Conservation (phyloP, 2,113 vertebrate species). For the Sminthopsis crassicaudata region DNA sequence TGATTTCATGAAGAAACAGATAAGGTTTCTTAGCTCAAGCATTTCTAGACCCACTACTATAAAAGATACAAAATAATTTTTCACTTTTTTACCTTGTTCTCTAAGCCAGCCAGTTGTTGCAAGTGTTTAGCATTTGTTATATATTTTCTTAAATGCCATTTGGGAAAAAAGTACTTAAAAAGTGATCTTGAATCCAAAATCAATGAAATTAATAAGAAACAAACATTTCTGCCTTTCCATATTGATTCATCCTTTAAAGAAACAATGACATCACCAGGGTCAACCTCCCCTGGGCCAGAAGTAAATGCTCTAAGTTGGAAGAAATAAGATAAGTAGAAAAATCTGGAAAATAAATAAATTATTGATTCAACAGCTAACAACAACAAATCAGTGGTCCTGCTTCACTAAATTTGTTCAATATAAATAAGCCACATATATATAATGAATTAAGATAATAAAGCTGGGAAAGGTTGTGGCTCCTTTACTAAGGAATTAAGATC, state of each 20-base stretch:
- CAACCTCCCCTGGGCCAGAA: slow-evolving; percentile 1
- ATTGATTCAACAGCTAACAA: slow-evolving; percentile 9
- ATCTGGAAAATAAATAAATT: slow-evolving; percentile 45
- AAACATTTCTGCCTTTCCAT: neutral
- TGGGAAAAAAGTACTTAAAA: neutral
- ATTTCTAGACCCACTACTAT: neutral
- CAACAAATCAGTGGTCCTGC: neutral
- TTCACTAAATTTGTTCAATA: slow-evolving; percentile 4
- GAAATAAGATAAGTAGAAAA: slow-evolving; percentile 33
- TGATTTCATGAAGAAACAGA: neutral
- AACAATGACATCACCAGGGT: slow-evolving; percentile 42
- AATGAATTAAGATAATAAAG: neutral
- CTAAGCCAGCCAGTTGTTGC: neutral
- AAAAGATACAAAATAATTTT: neutral
- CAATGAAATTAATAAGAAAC: neutral
- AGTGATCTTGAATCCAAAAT: neutral
- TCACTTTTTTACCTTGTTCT: neutral
- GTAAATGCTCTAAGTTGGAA: slow-evolving; percentile 38
- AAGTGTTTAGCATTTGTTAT: neutral
- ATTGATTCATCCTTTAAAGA: slow-evolving; percentile 19
- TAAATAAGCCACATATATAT: neutral
- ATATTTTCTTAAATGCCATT: slow-evolving; percentile 42
- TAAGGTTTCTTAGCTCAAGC: neutral
- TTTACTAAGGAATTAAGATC: neutral
- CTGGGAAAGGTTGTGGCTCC: neutral